These are phyloP conservation scores for Sthenelais limicola DNA, from an alignment of 2,888 invertebrate species.

Conservation along the genomic window DNA sequence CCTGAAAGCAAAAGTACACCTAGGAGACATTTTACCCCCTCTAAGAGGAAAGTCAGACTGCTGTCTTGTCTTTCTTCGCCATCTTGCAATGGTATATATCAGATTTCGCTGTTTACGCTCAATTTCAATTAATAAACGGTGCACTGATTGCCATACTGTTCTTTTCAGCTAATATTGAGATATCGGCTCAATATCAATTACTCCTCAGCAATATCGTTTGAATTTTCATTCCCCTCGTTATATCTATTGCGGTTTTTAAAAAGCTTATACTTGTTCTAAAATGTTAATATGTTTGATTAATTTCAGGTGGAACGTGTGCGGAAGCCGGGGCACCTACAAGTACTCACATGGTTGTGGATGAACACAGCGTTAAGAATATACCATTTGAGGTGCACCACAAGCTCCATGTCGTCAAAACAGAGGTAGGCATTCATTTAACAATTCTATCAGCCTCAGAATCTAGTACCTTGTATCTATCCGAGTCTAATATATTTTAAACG, in stretches of 20 bases:
- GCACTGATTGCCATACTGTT: no score
- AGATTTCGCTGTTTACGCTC: no score
- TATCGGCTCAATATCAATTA: no score
- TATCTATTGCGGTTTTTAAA: no score
- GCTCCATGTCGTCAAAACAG: conserved; percentile 65
- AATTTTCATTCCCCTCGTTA: no score
- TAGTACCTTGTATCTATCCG: no score
- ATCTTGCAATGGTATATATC: conserved; percentile 4
- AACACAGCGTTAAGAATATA: conserved; percentile 65
- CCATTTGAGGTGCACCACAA: conserved; percentile 56
- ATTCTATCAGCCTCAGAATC: background rate
- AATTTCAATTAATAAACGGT: no score
- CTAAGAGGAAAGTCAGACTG: conserved; percentile 26
- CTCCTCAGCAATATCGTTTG: no score
- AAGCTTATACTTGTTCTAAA: no score
- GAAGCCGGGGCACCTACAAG: conserved; percentile 84
- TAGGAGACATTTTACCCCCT: conserved; percentile 11
- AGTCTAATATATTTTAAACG: conserved; percentile 1
- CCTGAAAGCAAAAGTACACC: conserved; percentile 14
- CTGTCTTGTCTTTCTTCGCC: conserved; percentile 21
- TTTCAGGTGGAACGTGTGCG: conserved; percentile 80
- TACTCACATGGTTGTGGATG: conserved; percentile 86
- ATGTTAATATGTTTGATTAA: background rate
- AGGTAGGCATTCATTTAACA: conserved; percentile 58
- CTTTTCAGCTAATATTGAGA: no score